These are phyloP conservation scores for Thelaira solivaga DNA, from an alignment of 2,888 invertebrate genomes.

Conservation along the genomic window DNA sequence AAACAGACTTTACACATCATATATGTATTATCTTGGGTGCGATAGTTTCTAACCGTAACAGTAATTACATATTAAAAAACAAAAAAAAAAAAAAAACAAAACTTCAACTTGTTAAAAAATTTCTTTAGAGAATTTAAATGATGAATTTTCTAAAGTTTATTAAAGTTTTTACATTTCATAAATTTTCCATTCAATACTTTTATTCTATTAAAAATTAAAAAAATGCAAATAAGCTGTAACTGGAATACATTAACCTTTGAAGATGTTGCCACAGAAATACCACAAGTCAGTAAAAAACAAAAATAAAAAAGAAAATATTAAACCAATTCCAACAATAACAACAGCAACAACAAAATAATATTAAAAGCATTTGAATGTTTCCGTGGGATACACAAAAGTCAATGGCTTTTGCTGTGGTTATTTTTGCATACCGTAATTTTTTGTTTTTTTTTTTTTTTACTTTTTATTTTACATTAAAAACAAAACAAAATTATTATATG, in stretches of 20 bases:
- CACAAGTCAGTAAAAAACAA: background rate
- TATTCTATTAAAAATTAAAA: background rate
- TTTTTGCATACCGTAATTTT: conserved; percentile 31
- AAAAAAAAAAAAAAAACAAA: too few relatives aligned
- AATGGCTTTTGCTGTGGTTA: conserved; percentile 55
- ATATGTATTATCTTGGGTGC: too few relatives aligned
- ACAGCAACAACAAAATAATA: too few relatives aligned
- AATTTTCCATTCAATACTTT: background rate
- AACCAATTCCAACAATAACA: conserved; percentile 15
- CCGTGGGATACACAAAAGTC: conserved; percentile 59
- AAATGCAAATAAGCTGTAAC: background rate
- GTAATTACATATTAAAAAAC: too few relatives aligned
- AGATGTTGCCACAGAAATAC: conserved; percentile 27
- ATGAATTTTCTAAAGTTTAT: too few relatives aligned
- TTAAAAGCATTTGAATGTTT: conserved; percentile 38
- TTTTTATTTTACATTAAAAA: conserved; percentile 29
- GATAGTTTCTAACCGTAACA: too few relatives aligned
- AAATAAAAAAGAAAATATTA: conserved; percentile 16
- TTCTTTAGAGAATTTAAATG: too few relatives aligned
- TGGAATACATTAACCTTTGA: conserved; percentile 37
- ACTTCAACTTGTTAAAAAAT: too few relatives aligned
- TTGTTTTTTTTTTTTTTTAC: background rate
- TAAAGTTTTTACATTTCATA: background rate
- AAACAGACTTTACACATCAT: too few relatives aligned
- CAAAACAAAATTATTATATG: conserved; percentile 40